Percentiles rank a stretch among this genome's conserved stretches.
These are phyloP conservation scores for Corbicula japonica DNA, from an alignment of 2,888 invertebrate species.

Conservation along the genomic window DNA sequence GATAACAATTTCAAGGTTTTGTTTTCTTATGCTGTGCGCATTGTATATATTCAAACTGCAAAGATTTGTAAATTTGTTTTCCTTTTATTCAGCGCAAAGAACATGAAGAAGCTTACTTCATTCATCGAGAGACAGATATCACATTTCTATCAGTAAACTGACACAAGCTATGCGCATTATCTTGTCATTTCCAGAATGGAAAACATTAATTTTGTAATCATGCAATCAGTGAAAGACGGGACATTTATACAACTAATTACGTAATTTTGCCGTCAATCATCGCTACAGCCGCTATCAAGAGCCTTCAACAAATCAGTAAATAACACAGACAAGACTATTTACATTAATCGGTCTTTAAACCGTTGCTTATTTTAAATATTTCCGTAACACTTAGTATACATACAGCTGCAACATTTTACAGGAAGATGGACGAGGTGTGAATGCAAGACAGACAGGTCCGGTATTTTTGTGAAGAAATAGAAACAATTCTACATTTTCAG, in stretches of 20 bases:
- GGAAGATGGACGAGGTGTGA: too few relatives aligned
- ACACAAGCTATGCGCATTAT: neutral
- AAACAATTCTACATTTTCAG: too few relatives aligned
- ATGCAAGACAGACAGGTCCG: too few relatives aligned
- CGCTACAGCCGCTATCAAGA: neutral
- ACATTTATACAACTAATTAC: conserved; percentile 3
- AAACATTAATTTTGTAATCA: neutral
- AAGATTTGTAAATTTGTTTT: too few relatives aligned
- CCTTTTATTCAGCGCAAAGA: neutral
- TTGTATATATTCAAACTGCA: neutral
- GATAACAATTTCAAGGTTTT: too few relatives aligned
- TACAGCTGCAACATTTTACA: too few relatives aligned
- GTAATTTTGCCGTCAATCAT: conserved; percentile 12
- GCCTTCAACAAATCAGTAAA: neutral
- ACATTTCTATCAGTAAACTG: neutral
- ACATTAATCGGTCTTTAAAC: neutral
- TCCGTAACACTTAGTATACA: too few relatives aligned
- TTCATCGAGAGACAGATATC: neutral
- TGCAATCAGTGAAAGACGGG: neutral
- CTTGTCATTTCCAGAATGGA: neutral
- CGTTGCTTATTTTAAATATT: too few relatives aligned
- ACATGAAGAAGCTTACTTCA: neutral
- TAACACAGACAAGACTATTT: neutral
- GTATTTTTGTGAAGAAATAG: too few relatives aligned
- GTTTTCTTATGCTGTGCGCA: neutral